Evolutionary conservation across 2,888 invertebrate genomes (phyloP).

Genomic region (Apeira syringaria): DNA sequence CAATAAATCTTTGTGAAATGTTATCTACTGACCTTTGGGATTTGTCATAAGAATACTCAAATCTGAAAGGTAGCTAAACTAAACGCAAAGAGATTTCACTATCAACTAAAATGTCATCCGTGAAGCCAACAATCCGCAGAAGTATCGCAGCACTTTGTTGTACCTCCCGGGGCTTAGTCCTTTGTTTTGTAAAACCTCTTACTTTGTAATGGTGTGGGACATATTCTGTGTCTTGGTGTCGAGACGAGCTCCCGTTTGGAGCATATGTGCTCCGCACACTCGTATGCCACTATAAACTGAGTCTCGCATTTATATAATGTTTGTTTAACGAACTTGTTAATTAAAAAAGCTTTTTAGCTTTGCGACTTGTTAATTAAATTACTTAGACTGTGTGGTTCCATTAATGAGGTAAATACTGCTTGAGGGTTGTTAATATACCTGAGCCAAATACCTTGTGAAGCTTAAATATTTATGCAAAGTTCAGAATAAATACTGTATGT

Average conservation of each 20-base stretch:
- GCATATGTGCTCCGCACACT: conserved; percentile 12
- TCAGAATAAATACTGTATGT: neutral
- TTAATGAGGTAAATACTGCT: conserved; percentile 17
- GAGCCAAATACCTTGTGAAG: conserved; percentile 12
- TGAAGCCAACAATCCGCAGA: conserved; percentile 58
- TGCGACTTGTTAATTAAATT: conserved; percentile 22
- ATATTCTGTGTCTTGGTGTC: conserved; percentile 56
- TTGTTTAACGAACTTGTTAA: conserved; percentile 24
- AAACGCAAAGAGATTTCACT: conserved; percentile 56
- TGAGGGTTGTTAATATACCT: conserved; percentile 12
- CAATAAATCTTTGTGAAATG: too few relatives aligned
- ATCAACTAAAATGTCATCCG: conserved; percentile 65
- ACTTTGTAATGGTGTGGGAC: conserved; percentile 68
- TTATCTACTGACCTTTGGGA: too few relatives aligned
- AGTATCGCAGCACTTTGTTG: conserved; percentile 71
- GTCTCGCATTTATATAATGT: conserved; percentile 24
- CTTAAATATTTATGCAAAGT: conserved; percentile 5
- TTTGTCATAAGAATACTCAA: too few relatives aligned
- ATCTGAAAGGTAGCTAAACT: too few relatives aligned
- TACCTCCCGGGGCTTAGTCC: conserved; percentile 63
- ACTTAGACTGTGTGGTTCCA: conserved; percentile 18
- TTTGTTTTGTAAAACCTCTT: conserved; percentile 70
- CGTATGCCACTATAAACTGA: conserved; percentile 16
- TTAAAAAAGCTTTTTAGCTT: conserved; percentile 23
- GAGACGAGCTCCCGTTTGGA: conserved; percentile 20